A percentile compares a stretch with the other conserved stretches of the same genome.
Conservation (phyloP, 2,797 vertebrate species). For the Acropternis orthonyx region DNA sequence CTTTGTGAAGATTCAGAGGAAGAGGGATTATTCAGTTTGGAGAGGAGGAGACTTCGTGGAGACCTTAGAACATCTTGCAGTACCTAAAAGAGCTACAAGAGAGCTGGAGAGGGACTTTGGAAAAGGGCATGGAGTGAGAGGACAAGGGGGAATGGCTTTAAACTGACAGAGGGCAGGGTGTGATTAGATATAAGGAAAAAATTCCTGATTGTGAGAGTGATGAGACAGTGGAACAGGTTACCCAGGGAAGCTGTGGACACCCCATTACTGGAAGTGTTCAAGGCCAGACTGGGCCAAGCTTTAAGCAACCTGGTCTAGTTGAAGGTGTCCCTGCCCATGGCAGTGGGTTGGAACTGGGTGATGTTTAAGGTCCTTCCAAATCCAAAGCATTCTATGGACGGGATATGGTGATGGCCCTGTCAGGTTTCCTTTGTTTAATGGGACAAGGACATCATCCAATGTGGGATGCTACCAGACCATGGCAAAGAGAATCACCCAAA, state of each 20-base stretch:
- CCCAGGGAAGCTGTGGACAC: background rate
- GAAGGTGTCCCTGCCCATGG: background rate
- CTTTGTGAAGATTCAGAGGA: background rate
- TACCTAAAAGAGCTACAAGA: background rate
- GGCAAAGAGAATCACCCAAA: background rate
- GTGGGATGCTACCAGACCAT: background rate
- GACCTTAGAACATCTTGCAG: background rate
- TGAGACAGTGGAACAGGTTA: background rate
- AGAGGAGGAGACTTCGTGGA: background rate
- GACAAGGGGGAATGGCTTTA: background rate
- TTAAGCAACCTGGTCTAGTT: background rate
- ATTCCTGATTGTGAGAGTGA: background rate
- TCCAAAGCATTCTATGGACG: background rate
- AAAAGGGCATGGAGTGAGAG: background rate
- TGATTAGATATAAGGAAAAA: background rate
- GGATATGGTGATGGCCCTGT: rapidly evolving
- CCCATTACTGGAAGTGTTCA: background rate
- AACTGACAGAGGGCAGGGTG: background rate
- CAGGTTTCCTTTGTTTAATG: background rate
- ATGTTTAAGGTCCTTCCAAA: background rate
- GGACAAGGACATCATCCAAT: background rate
- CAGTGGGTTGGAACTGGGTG: background rate
- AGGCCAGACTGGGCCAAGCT: background rate
- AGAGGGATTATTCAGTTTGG: background rate
- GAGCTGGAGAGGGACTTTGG: background rate